These are phyloP conservation scores for Nemoura dubitans DNA, from an alignment of 2,888 invertebrate species.

Conservation along the genomic window DNA sequence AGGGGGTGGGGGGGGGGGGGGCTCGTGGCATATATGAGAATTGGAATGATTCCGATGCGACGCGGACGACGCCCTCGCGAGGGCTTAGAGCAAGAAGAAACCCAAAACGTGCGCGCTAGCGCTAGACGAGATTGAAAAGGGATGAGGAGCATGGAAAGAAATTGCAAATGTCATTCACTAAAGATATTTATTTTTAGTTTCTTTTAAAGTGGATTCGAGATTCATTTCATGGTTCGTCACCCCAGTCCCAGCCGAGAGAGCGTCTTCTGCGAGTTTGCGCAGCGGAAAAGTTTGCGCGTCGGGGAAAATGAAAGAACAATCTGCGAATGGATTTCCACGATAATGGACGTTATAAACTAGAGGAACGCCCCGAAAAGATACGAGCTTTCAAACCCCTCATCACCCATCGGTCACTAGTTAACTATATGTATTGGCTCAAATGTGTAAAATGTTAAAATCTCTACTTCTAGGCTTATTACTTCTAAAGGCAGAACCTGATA, in stretches of 20 bases:
- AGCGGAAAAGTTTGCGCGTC: background rate
- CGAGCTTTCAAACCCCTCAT: no score
- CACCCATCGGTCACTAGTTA: no score
- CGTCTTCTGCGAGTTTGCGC: background rate
- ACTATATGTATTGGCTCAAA: no score
- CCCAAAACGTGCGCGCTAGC: background rate
- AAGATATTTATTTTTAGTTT: slow-evolving; percentile 46
- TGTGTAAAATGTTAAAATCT: no score
- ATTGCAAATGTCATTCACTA: slow-evolving; percentile 45
- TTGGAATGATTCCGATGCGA: slow-evolving; percentile 15
- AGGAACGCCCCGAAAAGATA: slow-evolving; percentile 27
- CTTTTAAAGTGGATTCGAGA: slow-evolving; percentile 44
- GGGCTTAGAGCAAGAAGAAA: background rate
- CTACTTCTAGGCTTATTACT: no score
- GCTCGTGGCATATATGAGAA: background rate
- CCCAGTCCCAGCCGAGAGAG: slow-evolving; percentile 32
- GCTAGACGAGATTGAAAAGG: slow-evolving; percentile 22
- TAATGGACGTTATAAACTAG: background rate
- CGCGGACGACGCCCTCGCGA: background rate
- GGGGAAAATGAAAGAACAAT: slow-evolving; percentile 25
- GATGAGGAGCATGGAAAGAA: slow-evolving; percentile 16
- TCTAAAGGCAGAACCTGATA: slow-evolving; percentile 40
- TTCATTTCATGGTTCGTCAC: slow-evolving; percentile 50
- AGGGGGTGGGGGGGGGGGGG: background rate
- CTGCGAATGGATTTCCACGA: background rate